These are phyloP conservation scores for Gallinago nigripennis DNA, from an alignment of 2,797 vertebrate genomes.

Conservation along the genomic window DNA sequence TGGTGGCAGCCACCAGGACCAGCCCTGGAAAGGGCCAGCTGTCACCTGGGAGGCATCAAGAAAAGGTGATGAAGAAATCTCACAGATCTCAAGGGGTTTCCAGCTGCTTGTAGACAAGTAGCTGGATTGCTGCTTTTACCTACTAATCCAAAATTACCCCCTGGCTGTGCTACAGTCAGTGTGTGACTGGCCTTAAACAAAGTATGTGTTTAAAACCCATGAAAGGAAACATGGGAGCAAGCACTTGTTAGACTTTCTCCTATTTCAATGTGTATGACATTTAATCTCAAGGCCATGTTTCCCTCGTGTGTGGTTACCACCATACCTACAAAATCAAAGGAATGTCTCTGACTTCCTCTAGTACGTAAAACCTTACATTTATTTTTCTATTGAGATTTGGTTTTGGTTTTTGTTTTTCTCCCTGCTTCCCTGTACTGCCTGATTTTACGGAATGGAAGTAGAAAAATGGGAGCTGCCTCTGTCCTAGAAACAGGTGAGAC, in stretches of 20 bases:
- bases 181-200: not conserved
- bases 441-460: not conserved
- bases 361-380: not conserved
- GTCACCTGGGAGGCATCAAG: not conserved
- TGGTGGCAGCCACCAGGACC: not conserved
- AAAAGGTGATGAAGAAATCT: not conserved
- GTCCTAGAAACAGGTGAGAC: not conserved
- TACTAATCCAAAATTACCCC: not conserved
- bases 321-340: not conserved
- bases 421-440: not conserved
- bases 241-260: not conserved
- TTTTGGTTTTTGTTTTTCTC: not conserved
- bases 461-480: not conserved
- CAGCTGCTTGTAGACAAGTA: not conserved
- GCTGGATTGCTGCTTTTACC: not conserved
- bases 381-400: not conserved
- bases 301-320: not conserved
- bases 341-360: not conserved
- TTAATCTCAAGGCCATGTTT: not conserved
- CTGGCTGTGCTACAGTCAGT: not conserved
- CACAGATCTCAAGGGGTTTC: not conserved
- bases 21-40: not conserved
- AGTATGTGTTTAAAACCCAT: not conserved
- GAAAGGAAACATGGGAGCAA: not conserved
- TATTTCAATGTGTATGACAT: not conserved